Evolutionary conservation across 2,113 vertebrate species (phyloP).

Genomic region (Heterotilapia buettikoferi): DNA sequence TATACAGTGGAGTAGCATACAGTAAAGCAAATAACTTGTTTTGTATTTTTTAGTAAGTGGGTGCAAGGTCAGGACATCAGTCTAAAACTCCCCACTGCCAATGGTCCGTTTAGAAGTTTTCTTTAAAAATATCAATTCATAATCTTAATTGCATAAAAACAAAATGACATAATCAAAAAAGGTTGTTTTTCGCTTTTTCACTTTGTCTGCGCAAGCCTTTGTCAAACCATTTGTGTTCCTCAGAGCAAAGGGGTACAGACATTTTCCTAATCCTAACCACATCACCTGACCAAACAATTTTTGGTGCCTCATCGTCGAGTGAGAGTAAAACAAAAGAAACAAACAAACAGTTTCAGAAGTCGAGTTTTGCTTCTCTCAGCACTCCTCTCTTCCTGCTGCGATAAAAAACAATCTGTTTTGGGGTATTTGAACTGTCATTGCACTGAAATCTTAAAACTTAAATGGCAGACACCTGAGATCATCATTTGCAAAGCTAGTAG

Average conservation of each 20-base stretch:
- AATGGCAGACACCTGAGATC: background rate
- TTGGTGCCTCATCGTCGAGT: background rate
- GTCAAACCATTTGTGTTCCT: background rate
- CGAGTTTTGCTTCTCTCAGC: fast-evolving
- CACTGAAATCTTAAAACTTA: background rate
- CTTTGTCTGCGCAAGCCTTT: background rate
- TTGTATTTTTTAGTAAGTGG: background rate
- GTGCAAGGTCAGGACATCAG: background rate
- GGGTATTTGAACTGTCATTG: background rate
- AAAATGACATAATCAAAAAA: background rate
- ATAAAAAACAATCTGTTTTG: background rate
- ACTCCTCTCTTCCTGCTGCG: background rate
- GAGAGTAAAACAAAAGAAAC: background rate
- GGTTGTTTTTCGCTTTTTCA: background rate
- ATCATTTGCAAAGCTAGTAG: background rate
- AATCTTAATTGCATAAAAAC: background rate
- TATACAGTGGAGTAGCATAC: background rate
- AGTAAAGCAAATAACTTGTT: background rate
- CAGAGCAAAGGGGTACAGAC: background rate
- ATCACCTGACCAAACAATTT: background rate
- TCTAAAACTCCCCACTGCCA: background rate
- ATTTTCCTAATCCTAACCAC: background rate
- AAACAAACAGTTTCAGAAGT: background rate
- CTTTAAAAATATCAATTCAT: background rate
- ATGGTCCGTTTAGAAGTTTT: background rate